A percentile compares a stretch with the other conserved stretches of the same genome.
These are phyloP conservation scores for Pseudopleuronectes americanus DNA, from an alignment of 2,797 vertebrate genomes.

Conservation along the genomic window DNA sequence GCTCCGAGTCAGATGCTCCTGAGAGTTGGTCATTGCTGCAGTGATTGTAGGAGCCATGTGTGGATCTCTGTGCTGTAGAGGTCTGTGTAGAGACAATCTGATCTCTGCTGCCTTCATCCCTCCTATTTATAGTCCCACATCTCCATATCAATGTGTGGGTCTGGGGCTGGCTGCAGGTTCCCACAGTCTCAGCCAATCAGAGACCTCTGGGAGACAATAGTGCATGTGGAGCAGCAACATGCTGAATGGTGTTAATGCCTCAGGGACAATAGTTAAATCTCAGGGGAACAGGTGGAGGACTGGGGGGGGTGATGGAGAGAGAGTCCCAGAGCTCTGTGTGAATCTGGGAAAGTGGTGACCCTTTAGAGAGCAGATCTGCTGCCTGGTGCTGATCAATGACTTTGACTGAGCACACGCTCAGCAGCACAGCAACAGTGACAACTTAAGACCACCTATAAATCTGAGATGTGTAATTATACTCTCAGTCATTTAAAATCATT, in stretches of 20 bases:
- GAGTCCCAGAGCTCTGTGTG: conserved; percentile 23
- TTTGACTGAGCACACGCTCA: conserved; percentile 51
- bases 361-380: conserved; percentile 49
- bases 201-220: conserved; percentile 65
- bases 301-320: conserved; percentile 28
- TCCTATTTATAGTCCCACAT: conserved; percentile 88
- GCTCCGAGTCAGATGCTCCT: conserved; percentile 63
- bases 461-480: no score
- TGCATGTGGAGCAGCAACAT: conserved; percentile 49
- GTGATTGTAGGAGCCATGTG: conserved; percentile 82
- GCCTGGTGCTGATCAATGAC: conserved; percentile 61
- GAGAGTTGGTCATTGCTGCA: conserved; percentile 59
- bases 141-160: conserved; percentile 86
- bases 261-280: conserved; percentile 60
- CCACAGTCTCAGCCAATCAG: conserved; percentile 88
- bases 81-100: conserved; percentile 77
- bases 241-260: conserved; percentile 55
- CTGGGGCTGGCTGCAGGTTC: conserved; percentile 78
- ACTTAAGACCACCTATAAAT: no score
- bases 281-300: conserved; percentile 68
- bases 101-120: conserved; percentile 62
- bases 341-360: conserved; percentile 61
- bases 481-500: no score
- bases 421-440: no score
- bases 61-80: conserved; percentile 73